These are phyloP conservation scores for Epizoanthus illoricatus DNA, from an alignment of 92 coral and sea anemone genomes.

Conservation along the genomic window DNA sequence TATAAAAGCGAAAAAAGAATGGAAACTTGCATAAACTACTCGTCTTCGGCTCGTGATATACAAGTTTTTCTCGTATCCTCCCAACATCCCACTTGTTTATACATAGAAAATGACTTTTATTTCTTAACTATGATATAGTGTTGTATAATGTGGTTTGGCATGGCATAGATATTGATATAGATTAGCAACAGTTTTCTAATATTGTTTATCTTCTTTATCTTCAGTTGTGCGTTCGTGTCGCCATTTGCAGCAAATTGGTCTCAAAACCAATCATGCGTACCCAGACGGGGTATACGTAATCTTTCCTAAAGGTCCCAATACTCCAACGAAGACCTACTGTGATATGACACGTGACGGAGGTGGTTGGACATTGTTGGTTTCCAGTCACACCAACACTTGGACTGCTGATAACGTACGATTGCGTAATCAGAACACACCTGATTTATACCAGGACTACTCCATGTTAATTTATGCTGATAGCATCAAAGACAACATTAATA, in stretches of 20 bases:
- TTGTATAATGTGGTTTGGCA: too few relatives aligned
- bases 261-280: slow-evolving; percentile 29
- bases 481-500: slow-evolving; percentile 64
- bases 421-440: slow-evolving; percentile 55
- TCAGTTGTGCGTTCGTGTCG: slow-evolving; percentile 66
- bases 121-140: too few relatives aligned
- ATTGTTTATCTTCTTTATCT: background rate
- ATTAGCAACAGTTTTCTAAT: too few relatives aligned
- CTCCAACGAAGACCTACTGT: slow-evolving; percentile 62
- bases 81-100: too few relatives aligned
- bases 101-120: too few relatives aligned
- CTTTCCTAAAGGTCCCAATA: slow-evolving; percentile 54
- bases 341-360: slow-evolving; percentile 92
- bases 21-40: too few relatives aligned
- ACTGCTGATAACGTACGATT: slow-evolving; percentile 48
- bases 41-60: too few relatives aligned
- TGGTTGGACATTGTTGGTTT: slow-evolving; percentile 85
- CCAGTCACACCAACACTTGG: slow-evolving; percentile 79
- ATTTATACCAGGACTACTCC: slow-evolving; percentile 58
- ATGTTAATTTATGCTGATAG: slow-evolving; percentile 65
- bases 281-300: slow-evolving; percentile 78
- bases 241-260: slow-evolving; percentile 51
- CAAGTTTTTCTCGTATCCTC: too few relatives aligned
- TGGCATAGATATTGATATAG: too few relatives aligned
- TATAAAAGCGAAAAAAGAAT: too few relatives aligned